These are phyloP conservation scores for Nycteola revayana DNA, from an alignment of 2,888 invertebrate species.

Conservation along the genomic window DNA sequence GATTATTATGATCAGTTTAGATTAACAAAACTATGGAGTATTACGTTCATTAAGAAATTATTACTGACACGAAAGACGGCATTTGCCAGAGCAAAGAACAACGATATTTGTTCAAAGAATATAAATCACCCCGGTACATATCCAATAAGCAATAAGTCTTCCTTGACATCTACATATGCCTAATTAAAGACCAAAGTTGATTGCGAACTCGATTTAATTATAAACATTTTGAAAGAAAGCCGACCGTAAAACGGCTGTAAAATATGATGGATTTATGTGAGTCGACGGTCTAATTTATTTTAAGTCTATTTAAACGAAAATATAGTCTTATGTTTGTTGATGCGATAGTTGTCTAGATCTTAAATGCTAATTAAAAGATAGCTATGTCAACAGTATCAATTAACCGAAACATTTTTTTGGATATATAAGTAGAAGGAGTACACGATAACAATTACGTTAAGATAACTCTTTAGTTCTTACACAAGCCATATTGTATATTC, in stretches of 20 bases:
- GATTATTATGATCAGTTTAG: too few relatives aligned
- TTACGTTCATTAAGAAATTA: too few relatives aligned
- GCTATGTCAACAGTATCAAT: too few relatives aligned
- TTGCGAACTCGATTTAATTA: conserved; percentile 55
- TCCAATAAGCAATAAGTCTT: conserved; percentile 67
- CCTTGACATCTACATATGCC: conserved; percentile 50
- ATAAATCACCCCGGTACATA: conserved; percentile 31
- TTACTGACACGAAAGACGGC: not conserved
- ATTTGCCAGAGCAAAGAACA: conserved; percentile 24
- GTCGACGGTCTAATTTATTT: conserved; percentile 21
- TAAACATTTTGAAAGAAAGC: conserved; percentile 43
- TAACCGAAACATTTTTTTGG: too few relatives aligned
- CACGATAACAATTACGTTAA: too few relatives aligned
- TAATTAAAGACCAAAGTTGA: conserved; percentile 59
- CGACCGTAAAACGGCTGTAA: conserved; percentile 46
- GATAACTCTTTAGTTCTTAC: too few relatives aligned
- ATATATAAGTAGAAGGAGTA: too few relatives aligned
- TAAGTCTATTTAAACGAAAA: conserved; percentile 8
- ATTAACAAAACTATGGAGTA: too few relatives aligned
- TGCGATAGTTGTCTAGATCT: not conserved
- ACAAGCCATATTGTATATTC: too few relatives aligned
- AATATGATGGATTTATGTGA: conserved; percentile 46
- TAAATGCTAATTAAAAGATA: not conserved
- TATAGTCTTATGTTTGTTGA: not conserved
- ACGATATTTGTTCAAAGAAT: conserved; percentile 33